Evolutionary conservation across 1,140 invertebrate species (phyloP).

Genomic region (Sinella curviseta): DNA sequence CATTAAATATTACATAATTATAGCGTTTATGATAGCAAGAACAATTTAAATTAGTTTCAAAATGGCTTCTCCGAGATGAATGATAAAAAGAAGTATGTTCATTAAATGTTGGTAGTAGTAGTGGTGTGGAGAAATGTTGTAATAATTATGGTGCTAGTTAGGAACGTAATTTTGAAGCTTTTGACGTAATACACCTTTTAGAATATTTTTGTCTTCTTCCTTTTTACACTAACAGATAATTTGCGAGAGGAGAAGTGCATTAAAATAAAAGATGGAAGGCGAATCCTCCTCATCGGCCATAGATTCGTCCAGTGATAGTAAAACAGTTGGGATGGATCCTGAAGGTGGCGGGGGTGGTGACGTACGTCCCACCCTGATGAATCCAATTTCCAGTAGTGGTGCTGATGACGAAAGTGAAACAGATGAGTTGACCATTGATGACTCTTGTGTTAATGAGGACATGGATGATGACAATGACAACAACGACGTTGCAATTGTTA

Average conservation of each 20-base stretch:
- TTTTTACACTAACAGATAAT: background rate
- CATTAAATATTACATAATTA: too few species aligned
- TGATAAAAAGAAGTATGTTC: too few species aligned
- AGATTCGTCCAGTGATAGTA: background rate
- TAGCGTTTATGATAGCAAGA: too few species aligned
- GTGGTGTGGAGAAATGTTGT: too few species aligned
- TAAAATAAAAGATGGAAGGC: background rate
- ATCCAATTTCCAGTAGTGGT: background rate
- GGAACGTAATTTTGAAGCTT: too few species aligned
- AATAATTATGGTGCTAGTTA: too few species aligned
- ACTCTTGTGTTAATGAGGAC: background rate
- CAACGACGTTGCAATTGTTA: background rate
- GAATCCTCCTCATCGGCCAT: background rate
- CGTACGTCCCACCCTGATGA: background rate
- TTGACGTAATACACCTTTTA: too few species aligned
- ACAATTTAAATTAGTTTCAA: too few species aligned
- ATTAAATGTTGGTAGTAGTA: too few species aligned
- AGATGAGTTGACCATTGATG: slow-evolving; percentile 21
- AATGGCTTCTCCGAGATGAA: too few species aligned
- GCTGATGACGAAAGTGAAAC: slow-evolving; percentile 1
- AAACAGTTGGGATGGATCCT: background rate
- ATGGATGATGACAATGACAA: background rate
- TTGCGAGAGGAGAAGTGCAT: too few species aligned
- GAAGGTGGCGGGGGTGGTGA: background rate
- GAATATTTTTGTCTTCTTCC: too few species aligned